Percentiles rank a stretch among this genome's conserved stretches.
phyloP scores from a whole-genome alignment of 2,888 invertebrate genomes.

The Scrobipalpa atriplicella region DNA sequence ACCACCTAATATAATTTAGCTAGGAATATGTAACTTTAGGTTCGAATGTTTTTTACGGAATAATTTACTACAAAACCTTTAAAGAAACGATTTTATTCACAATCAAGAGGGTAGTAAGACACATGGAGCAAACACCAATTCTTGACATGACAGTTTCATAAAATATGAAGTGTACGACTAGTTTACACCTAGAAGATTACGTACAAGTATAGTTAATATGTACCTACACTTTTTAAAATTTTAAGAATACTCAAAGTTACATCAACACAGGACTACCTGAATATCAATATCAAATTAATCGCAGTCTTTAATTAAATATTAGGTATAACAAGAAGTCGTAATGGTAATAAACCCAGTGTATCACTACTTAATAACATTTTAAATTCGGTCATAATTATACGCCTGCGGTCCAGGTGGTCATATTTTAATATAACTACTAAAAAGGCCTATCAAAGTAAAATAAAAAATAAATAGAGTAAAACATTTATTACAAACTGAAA shows the following conservation, averaged over 20 bases:
- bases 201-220: conserved; percentile 10
- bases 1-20: too few species aligned
- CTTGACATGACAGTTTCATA: conserved; percentile 47
- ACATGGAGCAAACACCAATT: conserved; percentile 55
- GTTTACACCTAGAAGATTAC: conserved; percentile 26
- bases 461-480: conserved; percentile 44
- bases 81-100: conserved; percentile 48
- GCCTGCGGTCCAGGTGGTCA: conserved; percentile 35
- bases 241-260: conserved; percentile 28
- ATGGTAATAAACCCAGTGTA: conserved; percentile 31
- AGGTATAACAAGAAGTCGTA: conserved; percentile 33
- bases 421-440: conserved; percentile 23
- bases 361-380: conserved; percentile 34
- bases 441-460: conserved; percentile 37
- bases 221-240: conserved; percentile 21
- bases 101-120: conserved; percentile 50
- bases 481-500: conserved; percentile 46
- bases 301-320: conserved; percentile 50
- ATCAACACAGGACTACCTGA: conserved; percentile 38
- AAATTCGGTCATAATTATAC: conserved; percentile 52
- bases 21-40: neutral
- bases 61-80: conserved; percentile 19
- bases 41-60: neutral
- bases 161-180: conserved; percentile 42
- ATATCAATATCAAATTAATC: conserved; percentile 46